These are phyloP conservation scores for Muraenolepis orangiensis DNA, from an alignment of 2,797 vertebrate genomes.

Conservation along the genomic window DNA sequence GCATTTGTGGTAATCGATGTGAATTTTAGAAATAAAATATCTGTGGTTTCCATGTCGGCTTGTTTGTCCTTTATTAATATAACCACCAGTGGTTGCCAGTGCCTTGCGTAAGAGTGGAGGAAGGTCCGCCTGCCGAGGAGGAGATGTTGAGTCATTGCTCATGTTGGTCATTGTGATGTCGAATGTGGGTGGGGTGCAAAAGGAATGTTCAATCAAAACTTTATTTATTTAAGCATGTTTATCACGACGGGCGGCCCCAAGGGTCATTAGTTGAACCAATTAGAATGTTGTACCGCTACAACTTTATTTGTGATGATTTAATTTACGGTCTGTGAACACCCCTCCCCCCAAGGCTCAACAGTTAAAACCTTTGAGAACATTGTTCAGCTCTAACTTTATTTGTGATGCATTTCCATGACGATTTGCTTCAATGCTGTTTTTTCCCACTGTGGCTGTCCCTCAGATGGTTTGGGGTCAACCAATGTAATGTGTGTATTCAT, in stretches of 20 bases:
- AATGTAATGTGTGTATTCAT: not conserved
- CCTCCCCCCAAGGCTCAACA: not conserved
- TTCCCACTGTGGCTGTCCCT: not conserved
- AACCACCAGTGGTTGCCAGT: conserved; percentile 1
- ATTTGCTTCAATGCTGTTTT: not conserved
- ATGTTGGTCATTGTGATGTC: conserved; percentile 21
- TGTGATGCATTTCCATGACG: not conserved
- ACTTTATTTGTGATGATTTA: no score
- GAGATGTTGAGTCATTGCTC: conserved; percentile 51
- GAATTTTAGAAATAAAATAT: conserved; percentile 18
- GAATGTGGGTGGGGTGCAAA: conserved; percentile 54
- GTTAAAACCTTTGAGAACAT: conserved; percentile 29
- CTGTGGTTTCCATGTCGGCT: conserved; percentile 3
- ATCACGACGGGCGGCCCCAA: not conserved
- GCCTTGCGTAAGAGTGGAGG: conserved; percentile 23
- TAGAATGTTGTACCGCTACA: conserved; percentile 18
- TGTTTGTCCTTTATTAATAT: conserved; percentile 1
- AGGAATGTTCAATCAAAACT: not conserved
- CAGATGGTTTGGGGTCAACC: not conserved
- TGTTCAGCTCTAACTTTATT: conserved; percentile 41
- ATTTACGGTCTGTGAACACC: not conserved
- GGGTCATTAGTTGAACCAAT: not conserved
- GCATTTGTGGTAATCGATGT: conserved; percentile 17
- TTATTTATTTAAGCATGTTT: not conserved
- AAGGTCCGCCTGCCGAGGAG: conserved; percentile 21